Conservation (phyloP, 2,888 invertebrate genomes). For the Autographa pulchrina region DNA sequence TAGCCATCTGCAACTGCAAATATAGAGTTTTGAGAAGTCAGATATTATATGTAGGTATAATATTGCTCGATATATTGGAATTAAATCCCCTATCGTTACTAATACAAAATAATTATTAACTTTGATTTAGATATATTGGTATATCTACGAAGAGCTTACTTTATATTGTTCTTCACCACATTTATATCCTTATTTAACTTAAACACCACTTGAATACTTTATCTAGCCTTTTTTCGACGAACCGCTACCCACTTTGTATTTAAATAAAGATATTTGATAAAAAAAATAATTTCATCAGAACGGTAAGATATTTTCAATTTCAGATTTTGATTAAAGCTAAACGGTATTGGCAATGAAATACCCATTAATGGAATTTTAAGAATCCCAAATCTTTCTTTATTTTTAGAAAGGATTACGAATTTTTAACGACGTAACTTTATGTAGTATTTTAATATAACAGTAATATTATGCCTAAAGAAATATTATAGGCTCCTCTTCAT, state of each 20-base stretch:
- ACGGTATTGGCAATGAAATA: not conserved
- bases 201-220: not conserved
- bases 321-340: not conserved
- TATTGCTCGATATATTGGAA: not conserved
- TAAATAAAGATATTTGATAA: not conserved
- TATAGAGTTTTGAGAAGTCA: not conserved
- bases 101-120: no score
- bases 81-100: not conserved
- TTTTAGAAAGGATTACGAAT: not conserved
- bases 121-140: no score
- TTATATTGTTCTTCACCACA: no score
- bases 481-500: slow-evolving; percentile 12
- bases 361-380: slow-evolving; percentile 2
- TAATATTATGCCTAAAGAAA: not conserved
- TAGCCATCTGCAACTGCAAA: not conserved
- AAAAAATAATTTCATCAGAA: not conserved
- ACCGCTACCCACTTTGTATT: not conserved
- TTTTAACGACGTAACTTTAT: not conserved
- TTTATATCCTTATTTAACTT: not conserved
- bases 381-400: not conserved
- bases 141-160: no score
- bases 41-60: not conserved
- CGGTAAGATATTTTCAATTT: not conserved
- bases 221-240: not conserved
- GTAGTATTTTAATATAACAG: slow-evolving; percentile 1